These are phyloP conservation scores for Apeltes quadracus DNA, from an alignment of 2,113 vertebrate genomes.

Conservation along the genomic window DNA sequence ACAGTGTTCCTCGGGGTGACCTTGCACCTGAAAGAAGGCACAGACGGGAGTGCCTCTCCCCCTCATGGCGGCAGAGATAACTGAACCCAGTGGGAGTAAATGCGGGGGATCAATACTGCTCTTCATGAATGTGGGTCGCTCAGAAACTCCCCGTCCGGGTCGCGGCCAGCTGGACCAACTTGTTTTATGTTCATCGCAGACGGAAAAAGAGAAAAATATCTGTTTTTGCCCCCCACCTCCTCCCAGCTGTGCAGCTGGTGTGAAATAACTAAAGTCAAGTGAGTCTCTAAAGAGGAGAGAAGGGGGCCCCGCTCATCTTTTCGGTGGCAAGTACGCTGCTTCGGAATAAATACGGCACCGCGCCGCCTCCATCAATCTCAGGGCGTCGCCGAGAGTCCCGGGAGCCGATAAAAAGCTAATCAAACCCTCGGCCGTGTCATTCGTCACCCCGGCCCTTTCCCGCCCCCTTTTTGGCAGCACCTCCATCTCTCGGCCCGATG, in stretches of 20 bases:
- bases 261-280: slow-evolving; percentile 15
- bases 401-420: slow-evolving; percentile 80
- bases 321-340: slow-evolving; percentile 24
- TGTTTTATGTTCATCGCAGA: not conserved
- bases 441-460: slow-evolving; percentile 59
- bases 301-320: slow-evolving; percentile 24
- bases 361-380: slow-evolving; percentile 69
- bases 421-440: slow-evolving; percentile 67
- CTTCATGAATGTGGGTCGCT: slow-evolving; percentile 11
- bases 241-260: not conserved
- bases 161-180: no score
- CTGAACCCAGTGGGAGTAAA: slow-evolving; percentile 39
- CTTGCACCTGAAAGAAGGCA: slow-evolving; percentile 46
- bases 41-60: slow-evolving; percentile 27
- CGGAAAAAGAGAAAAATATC: not conserved
- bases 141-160: not conserved
- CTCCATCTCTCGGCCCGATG: slow-evolving; percentile 45
- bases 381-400: slow-evolving; percentile 54
- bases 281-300: not conserved
- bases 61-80: slow-evolving; percentile 32
- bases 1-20: slow-evolving; percentile 50
- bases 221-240: not conserved
- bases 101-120: slow-evolving; percentile 42
- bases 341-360: slow-evolving; percentile 65
- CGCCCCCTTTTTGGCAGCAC: slow-evolving; percentile 28